Percentiles rank a stretch among this genome's conserved stretches.
phyloP scores from a whole-genome alignment of 2,797 vertebrate species.

The Arnoldichthys spilopterus region DNA sequence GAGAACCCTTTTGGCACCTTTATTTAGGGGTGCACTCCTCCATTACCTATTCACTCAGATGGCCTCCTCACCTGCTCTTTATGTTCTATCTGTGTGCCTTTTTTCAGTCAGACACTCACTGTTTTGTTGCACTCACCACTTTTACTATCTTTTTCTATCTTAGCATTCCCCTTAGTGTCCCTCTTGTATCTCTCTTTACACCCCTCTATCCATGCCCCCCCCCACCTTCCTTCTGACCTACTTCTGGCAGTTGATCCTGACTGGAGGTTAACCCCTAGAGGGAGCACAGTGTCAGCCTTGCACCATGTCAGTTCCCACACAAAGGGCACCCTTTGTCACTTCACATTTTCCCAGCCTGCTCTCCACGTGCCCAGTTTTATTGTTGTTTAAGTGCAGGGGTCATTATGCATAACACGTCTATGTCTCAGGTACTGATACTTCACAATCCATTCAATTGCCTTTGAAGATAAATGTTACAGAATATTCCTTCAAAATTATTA shows the following conservation, averaged over 20 bases:
- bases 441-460: background rate
- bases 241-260: constrained; percentile 90
- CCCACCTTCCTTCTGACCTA: constrained; percentile 86
- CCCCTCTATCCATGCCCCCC: constrained; percentile 21
- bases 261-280: constrained; percentile 80
- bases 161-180: background rate
- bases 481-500: background rate
- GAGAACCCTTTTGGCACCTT: background rate
- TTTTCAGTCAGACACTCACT: constrained; percentile 15
- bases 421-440: constrained; percentile 62
- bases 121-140: constrained; percentile 18
- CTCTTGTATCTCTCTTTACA: constrained; percentile 14
- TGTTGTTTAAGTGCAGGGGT: constrained; percentile 71
- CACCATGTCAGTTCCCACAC: constrained; percentile 80
- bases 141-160: constrained; percentile 29
- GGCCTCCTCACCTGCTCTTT: background rate
- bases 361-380: constrained; percentile 68
- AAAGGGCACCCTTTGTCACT: constrained; percentile 83
- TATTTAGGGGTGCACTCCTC: background rate
- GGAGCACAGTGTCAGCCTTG: constrained; percentile 75
- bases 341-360: constrained; percentile 79
- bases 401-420: constrained; percentile 54
- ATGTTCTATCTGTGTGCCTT: constrained; percentile 12
- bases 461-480: background rate
- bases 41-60: background rate